A percentile compares a stretch with the other conserved stretches of the same genome.
Evolutionary conservation across 2,888 invertebrate species (phyloP).

Genomic region (Pristionchus exspectatus): DNA sequence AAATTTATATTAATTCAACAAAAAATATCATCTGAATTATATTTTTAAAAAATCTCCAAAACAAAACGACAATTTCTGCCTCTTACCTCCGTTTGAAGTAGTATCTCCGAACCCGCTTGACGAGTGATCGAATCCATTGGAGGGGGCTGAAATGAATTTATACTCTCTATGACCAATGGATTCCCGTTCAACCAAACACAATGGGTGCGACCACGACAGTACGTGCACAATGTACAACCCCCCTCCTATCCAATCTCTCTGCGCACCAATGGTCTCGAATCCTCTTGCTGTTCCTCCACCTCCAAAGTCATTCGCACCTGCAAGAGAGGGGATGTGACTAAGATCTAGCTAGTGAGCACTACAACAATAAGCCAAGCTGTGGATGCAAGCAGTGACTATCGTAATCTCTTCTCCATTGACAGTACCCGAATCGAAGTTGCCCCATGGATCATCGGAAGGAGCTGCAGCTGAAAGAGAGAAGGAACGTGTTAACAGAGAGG

Average conservation of each 20-base stretch:
- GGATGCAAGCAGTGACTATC: not conserved
- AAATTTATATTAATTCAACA: not conserved
- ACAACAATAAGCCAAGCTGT: not conserved
- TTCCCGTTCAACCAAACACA: not conserved
- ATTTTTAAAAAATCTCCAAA: no score
- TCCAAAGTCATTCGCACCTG: not conserved
- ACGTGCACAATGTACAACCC: not conserved
- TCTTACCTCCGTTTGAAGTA: slow-evolving; percentile 31
- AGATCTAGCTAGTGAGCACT: not conserved
- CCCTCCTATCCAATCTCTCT: not conserved
- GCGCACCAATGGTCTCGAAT: not conserved
- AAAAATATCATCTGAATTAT: no score
- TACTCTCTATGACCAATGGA: not conserved
- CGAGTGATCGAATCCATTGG: not conserved
- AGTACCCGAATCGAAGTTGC: not conserved
- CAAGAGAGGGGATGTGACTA: not conserved
- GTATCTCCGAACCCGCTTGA: not conserved
- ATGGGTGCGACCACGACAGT: not conserved
- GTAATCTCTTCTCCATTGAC: not conserved
- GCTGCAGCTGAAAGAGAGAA: not conserved
- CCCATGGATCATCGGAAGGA: not conserved
- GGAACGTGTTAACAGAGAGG: not conserved
- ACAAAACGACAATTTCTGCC: no score
- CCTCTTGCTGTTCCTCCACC: not conserved
- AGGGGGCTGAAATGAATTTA: not conserved